Evolutionary conservation across 2,113 vertebrate species (phyloP).

Genomic region (Oncorhynchus mykiss): DNA sequence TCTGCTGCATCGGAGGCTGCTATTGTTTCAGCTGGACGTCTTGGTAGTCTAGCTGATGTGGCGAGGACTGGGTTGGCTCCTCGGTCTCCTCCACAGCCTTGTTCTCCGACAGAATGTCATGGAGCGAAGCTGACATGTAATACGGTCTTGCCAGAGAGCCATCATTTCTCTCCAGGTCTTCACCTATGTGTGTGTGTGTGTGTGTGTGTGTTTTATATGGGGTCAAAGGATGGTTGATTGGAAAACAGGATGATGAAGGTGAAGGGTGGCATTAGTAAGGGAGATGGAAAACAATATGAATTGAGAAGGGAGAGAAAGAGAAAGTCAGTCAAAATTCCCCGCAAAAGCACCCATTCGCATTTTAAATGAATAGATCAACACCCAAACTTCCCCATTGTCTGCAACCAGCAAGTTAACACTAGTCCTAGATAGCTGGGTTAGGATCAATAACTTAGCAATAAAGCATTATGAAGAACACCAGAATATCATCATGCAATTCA

Average conservation of each 20-base stretch:
- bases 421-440: neutral
- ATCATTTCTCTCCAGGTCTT: conserved; percentile 96
- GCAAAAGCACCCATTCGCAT: conserved; percentile 50
- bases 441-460: neutral
- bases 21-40: conserved; percentile 21
- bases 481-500: conserved; percentile 40
- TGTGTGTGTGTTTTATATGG: conserved; percentile 11
- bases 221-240: neutral
- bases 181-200: conserved; percentile 72
- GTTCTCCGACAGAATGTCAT: conserved; percentile 81
- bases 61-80: conserved; percentile 54
- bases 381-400: conserved; percentile 11
- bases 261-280: conserved; percentile 26
- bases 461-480: neutral
- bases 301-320: conserved; percentile 34
- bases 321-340: conserved; percentile 57
- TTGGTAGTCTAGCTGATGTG: conserved; percentile 29
- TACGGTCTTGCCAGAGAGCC: conserved; percentile 87
- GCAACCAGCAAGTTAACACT: conserved; percentile 6
- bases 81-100: conserved; percentile 4
- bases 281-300: conserved; percentile 22
- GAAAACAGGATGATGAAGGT: conserved; percentile 38
- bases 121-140: conserved; percentile 87
- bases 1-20: conserved; percentile 19
- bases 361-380: conserved; percentile 37